phyloP scores from a whole-genome alignment of 2,888 invertebrate species.

The Pherbina coryleti region DNA sequence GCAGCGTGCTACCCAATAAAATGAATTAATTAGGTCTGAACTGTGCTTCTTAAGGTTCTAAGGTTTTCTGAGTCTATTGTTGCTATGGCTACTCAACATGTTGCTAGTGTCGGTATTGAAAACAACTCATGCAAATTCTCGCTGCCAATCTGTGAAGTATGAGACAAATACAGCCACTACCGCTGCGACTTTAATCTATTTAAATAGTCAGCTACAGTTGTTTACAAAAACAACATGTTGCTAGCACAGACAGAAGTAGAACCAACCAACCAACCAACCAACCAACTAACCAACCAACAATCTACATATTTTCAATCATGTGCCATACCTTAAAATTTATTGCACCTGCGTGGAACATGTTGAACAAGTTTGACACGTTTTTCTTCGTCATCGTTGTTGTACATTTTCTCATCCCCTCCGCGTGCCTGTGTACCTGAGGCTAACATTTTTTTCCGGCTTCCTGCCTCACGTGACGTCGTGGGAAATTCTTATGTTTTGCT shows the following conservation, averaged over 20 bases:
- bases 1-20: too few relatives aligned
- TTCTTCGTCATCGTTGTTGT: background rate
- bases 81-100: too few relatives aligned
- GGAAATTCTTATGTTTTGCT: slow-evolving; percentile 21
- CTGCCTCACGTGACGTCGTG: background rate
- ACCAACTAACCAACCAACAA: background rate
- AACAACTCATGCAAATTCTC: slow-evolving; percentile 3
- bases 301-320: background rate
- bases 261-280: background rate
- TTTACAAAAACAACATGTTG: slow-evolving; percentile 1
- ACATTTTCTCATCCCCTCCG: too few relatives aligned
- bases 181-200: background rate
- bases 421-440: too few relatives aligned
- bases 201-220: background rate
- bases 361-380: slow-evolving; percentile 20
- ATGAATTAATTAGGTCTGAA: too few relatives aligned
- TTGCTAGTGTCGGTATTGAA: too few relatives aligned
- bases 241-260: background rate
- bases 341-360: slow-evolving; percentile 17
- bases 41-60: too few relatives aligned
- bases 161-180: background rate
- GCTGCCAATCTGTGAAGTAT: background rate
- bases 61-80: too few relatives aligned
- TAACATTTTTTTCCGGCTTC: background rate
- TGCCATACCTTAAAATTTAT: slow-evolving; percentile 10